Conservation (phyloP, 2,888 invertebrate species). For the Branchipolynoe longqiensis region DNA sequence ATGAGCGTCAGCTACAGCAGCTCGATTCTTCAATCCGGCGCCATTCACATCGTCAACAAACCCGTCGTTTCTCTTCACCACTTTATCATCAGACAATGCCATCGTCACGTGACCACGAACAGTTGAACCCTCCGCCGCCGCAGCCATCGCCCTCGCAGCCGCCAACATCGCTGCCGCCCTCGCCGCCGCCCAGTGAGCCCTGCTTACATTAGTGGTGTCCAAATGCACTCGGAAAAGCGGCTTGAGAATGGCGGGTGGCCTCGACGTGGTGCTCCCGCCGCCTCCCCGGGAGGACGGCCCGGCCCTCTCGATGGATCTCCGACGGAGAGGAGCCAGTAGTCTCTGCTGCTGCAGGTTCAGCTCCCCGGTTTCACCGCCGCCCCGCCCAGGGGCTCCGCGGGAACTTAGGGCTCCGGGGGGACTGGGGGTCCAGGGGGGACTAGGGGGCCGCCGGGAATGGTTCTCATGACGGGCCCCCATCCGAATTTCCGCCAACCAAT, state of each 20-base stretch:
- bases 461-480: neutral
- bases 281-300: too few species aligned
- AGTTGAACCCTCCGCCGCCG: too few species aligned
- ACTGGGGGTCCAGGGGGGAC: too few species aligned
- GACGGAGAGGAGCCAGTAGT: too few species aligned
- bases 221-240: conserved; percentile 14
- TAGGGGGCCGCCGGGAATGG: too few species aligned
- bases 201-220: neutral
- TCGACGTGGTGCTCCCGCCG: neutral
- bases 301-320: too few species aligned
- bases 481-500: neutral
- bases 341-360: too few species aligned
- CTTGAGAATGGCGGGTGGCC: neutral
- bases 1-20: too few species aligned
- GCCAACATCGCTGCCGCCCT: neutral
- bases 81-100: neutral
- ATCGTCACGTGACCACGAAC: neutral
- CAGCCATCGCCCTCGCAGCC: neutral
- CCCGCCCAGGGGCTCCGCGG: too few species aligned
- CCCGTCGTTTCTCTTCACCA: neutral
- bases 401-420: too few species aligned
- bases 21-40: neutral
- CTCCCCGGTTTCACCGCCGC: too few species aligned
- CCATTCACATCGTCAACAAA: neutral
- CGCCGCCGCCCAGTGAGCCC: neutral